These are phyloP conservation scores for Astyanax mexicanus DNA, from an alignment of 2,797 vertebrate species.

Conservation along the genomic window DNA sequence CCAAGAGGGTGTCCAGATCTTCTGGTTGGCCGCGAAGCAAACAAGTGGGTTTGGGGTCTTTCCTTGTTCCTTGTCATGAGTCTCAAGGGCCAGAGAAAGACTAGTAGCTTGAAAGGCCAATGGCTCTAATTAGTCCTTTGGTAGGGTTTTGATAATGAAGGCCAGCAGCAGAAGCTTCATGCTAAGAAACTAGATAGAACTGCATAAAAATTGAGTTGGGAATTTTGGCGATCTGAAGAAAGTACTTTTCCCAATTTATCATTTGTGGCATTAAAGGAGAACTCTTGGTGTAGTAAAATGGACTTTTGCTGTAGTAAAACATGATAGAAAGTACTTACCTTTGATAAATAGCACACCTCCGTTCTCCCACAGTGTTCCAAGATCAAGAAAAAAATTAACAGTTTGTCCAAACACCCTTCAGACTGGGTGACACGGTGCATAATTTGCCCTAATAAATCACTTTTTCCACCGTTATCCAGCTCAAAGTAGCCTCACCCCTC, in stretches of 20 bases:
- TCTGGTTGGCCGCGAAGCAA: not conserved
- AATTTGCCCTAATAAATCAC: too few species aligned
- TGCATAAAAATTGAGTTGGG: not conserved
- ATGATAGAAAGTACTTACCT: too few species aligned
- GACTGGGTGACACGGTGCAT: too few species aligned
- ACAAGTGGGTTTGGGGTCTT: not conserved
- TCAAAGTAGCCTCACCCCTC: too few species aligned
- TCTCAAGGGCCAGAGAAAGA: conserved; percentile 5
- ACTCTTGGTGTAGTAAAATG: too few species aligned
- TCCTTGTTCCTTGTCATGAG: not conserved
- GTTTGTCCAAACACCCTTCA: too few species aligned
- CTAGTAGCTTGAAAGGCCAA: not conserved
- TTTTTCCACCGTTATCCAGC: too few species aligned
- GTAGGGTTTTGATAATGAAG: not conserved
- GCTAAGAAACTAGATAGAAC: not conserved
- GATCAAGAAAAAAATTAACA: too few species aligned
- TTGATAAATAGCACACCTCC: too few species aligned
- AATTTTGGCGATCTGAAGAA: not conserved
- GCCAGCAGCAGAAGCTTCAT: conserved; percentile 13
- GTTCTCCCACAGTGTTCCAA: too few species aligned
- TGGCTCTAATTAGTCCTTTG: conserved; percentile 26
- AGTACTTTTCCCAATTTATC: not conserved
- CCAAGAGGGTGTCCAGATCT: not conserved
- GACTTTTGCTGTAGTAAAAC: too few species aligned
- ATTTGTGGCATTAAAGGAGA: not conserved